phyloP scores from a whole-genome alignment of 1,140 invertebrate genomes.

The Drosophila willistoni region DNA sequence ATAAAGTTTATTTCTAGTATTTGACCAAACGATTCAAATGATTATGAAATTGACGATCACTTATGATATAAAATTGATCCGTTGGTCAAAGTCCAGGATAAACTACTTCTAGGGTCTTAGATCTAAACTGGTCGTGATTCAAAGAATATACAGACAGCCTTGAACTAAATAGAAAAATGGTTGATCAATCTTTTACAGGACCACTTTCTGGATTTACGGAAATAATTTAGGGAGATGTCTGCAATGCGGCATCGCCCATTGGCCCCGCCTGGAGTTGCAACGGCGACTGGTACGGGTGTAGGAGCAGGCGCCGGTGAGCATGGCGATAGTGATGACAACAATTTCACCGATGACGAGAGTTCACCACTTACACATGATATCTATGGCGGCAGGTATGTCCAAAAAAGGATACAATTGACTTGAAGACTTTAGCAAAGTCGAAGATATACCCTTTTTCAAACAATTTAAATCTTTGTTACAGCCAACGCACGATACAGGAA shows the following conservation, averaged over 20 bases:
- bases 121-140: conserved; percentile 20
- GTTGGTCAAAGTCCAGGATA: conserved; percentile 9
- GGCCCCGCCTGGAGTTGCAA: conserved; percentile 84
- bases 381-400: conserved; percentile 92
- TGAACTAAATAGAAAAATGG: too few species aligned
- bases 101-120: too few species aligned
- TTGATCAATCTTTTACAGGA: background rate
- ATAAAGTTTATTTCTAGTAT: conserved; percentile 29
- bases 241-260: conserved; percentile 84
- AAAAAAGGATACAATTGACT: background rate
- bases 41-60: conserved; percentile 32
- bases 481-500: conserved; percentile 92
- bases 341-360: conserved; percentile 93
- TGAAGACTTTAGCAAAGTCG: conserved; percentile 7
- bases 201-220: conserved; percentile 56
- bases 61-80: background rate
- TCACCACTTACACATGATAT: conserved; percentile 92
- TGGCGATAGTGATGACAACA: conserved; percentile 89
- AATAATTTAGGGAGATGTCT: conserved; percentile 82
- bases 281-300: conserved; percentile 30
- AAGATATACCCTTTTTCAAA: too few species aligned
- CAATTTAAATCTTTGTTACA: conserved; percentile 77
- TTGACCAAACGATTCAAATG: conserved; percentile 34
- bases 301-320: conserved; percentile 62
- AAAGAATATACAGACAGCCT: too few species aligned